Base-by-base conservation (phyloP, 2,113 vertebrate species). In the Mionectes macconnelli region DNA sequence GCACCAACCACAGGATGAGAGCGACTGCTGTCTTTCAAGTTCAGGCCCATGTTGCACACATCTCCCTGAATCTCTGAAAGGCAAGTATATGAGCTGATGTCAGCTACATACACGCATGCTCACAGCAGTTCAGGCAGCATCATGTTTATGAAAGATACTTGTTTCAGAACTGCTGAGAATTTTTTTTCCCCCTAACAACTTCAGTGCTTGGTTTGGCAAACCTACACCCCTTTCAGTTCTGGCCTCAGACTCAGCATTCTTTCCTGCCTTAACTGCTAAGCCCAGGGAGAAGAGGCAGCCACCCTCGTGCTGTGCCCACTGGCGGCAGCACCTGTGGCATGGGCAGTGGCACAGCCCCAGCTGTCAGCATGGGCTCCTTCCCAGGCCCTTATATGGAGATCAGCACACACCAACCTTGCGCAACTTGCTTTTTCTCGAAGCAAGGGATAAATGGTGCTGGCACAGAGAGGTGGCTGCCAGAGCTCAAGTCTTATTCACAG, bases 131-230 rank as follows among this genome's bases (percentile, higher is more conserved):
- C 27, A 39, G 37, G 56, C 2, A 3, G 52, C 63, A 57, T 22
- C 2, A 3, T 70, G 23, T 85, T 96, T 89, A 64, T 56, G 70
- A 82, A 91, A 77, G 63, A 25, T 63, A 39, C 75, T 94, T 94
- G 44, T 95, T 95, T 91, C 91, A 95, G 88, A 66, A 63, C 28
- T 95, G 96, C 92, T 96, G 93, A 86, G 80, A 40, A 4, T 49
- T 76, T 69, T 94, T 76, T 88, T 77, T 87, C 69, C 8, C 66
- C 56, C 56, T 67, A 39, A 62, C 44, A 78, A 31, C 81, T 83
- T 84, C 4, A 7, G 7, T 2, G 8, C 69, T 53, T 2, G 2
- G 18, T 76, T 79, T 87, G 69, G 78, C 69, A 86, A 86, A 27
- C 33, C 37, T 44, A 8, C 63, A 5, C 23, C 82, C 53, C 42